Evolutionary conservation across 2,113 vertebrate species (phyloP), one percentile per base, ranked within the genome.

Genomic region (Myotis lucifugus): DNA sequence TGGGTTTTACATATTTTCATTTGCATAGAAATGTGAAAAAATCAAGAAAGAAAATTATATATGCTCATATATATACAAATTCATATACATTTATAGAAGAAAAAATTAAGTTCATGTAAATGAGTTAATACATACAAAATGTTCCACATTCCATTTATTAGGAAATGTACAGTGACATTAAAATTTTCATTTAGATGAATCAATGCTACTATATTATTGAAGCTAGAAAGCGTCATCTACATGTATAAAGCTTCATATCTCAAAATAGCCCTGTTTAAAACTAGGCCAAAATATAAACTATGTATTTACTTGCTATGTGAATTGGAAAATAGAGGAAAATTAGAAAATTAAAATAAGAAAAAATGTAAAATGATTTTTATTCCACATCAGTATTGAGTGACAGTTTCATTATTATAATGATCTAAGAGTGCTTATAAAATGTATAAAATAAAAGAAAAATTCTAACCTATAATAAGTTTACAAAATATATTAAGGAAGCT

Each of bases 91-190:
- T 27, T 17, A 70, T 6, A 81, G 2, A 29, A 54, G 4, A 76
- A 82, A 93, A 87, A 76, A 61, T 77, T 52, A 88, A 90, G 54
- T 90, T 29, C 3, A 83, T 91, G 15, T 6, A 69, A 86, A 70
- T 34, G 70, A 86, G 8, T 46, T 93, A 96, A 95, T 87, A 34
- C 54, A 90, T 81, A 29, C 17, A 70, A 48, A 84, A 84, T 67
- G 37, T 1, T 83, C 52, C 76, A 21, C 29, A 93, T 88, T 40
- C 10, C 52, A 93, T 88, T 95, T 93, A 93, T 52, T 52, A 85
- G 66, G 46, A 97, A 92, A 95, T 86, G 66, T 87, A 84, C 18
- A 87, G 42, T 96, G 85, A 84, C 40, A 82, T 96, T 93, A 92
- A 95, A 95, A 70, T 34, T 92, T 85, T 25, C 46, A 72, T 72